Conservation (phyloP, 2,888 invertebrate genomes). For the Hypolimnas misippus region DNA sequence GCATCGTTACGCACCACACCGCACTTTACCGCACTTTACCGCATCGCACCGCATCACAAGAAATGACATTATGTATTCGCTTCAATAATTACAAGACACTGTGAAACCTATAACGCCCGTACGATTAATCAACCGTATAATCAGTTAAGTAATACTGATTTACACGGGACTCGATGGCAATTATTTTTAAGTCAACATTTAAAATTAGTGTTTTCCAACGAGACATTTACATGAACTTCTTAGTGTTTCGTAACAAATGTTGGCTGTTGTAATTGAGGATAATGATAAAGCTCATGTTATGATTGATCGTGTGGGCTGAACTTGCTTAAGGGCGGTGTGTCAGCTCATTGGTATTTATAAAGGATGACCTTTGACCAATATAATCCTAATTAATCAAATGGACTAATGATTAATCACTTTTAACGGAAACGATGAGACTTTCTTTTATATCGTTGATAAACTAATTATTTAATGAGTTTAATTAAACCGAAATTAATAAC, state of each 20-base stretch:
- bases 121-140: slow-evolving; percentile 25
- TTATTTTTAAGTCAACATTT: slow-evolving; percentile 45
- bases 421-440: neutral
- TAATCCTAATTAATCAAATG: slow-evolving; percentile 1
- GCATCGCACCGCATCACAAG: no score
- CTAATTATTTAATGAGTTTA: no score
- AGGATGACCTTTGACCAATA: slow-evolving; percentile 16
- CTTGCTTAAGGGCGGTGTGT: slow-evolving; percentile 42
- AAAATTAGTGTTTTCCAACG: slow-evolving; percentile 43
- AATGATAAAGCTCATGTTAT: slow-evolving; percentile 48
- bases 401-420: slow-evolving; percentile 2
- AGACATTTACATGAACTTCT: slow-evolving; percentile 55
- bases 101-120: neutral
- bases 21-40: no score
- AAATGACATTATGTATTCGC: slow-evolving; percentile 1
- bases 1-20: no score
- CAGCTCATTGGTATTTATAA: slow-evolving; percentile 41
- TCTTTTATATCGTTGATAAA: neutral
- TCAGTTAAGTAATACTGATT: slow-evolving; percentile 25
- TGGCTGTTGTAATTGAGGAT: slow-evolving; percentile 48
- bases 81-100: slow-evolving; percentile 3
- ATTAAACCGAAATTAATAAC: no score
- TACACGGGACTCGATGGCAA: slow-evolving; percentile 39
- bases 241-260: slow-evolving; percentile 46
- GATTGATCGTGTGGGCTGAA: slow-evolving; percentile 49